Conservation (phyloP, 2,888 invertebrate genomes). For the Axea sp. region DNA sequence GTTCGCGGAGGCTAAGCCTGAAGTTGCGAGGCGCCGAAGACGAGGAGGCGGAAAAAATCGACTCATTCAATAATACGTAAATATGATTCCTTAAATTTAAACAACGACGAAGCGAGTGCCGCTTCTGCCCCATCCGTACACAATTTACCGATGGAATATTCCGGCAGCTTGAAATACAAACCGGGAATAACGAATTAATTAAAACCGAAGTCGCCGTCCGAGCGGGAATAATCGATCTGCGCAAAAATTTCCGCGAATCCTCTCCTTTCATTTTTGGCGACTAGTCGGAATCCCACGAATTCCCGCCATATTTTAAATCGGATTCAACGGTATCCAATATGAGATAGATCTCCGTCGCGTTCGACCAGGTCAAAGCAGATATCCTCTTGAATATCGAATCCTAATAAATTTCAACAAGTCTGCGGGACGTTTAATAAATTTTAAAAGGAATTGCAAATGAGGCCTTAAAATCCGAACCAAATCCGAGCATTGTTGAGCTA, state of each 20-base stretch:
- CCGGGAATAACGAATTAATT: conserved; percentile 18
- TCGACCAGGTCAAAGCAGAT: conserved; percentile 51
- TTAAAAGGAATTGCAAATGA: conserved; percentile 62
- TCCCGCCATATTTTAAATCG: conserved; percentile 51
- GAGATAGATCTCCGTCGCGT: conserved; percentile 43
- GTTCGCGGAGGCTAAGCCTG: conserved; percentile 67
- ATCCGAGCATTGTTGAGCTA: conserved; percentile 52
- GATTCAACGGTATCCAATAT: conserved; percentile 54
- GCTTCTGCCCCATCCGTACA: conserved; percentile 9
- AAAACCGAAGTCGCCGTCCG: conserved; percentile 19
- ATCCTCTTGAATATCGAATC: conserved; percentile 62
- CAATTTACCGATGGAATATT: conserved; percentile 8
- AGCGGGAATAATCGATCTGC: conserved; percentile 9
- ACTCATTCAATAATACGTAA: conserved; percentile 54
- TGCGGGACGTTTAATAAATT: conserved; percentile 59
- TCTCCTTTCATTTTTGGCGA: conserved; percentile 20
- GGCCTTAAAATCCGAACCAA: conserved; percentile 55
- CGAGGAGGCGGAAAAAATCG: conserved; percentile 45
- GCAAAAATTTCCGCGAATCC: not conserved
- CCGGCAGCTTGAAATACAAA: not conserved
- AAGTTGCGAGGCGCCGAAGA: conserved; percentile 48
- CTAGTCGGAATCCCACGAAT: conserved; percentile 23
- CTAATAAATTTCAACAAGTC: conserved; percentile 61
- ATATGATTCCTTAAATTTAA: conserved; percentile 27
- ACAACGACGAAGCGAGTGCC: conserved; percentile 18